Percentiles rank a stretch among this genome's conserved stretches.
Evolutionary conservation across 2,113 vertebrate genomes (phyloP).

Genomic region (Bothrops jararaca): DNA sequence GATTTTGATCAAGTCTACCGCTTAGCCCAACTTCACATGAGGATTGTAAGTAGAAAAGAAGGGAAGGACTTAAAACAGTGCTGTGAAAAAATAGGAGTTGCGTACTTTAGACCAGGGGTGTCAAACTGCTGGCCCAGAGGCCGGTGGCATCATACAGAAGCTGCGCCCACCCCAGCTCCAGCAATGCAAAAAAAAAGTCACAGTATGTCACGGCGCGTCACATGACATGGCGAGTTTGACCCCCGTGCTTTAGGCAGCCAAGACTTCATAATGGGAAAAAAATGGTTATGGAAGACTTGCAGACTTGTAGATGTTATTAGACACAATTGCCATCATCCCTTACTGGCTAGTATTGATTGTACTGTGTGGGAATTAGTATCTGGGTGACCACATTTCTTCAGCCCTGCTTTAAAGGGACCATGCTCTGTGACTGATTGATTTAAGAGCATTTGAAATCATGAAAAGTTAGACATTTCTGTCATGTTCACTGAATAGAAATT

Average conservation of each 20-base stretch:
- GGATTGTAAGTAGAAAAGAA: background rate
- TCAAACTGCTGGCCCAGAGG: no score
- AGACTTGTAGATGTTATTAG: background rate
- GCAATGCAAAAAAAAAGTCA: no score
- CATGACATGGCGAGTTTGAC: no score
- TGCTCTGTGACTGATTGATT: background rate
- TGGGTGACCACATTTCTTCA: background rate
- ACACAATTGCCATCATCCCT: background rate
- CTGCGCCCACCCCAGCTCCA: no score
- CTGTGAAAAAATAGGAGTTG: background rate
- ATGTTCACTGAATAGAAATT: no score
- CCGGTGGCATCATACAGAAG: no score
- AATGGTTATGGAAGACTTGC: background rate
- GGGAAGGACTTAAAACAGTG: background rate
- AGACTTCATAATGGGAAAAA: background rate
- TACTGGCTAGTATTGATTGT: background rate
- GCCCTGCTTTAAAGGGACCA: background rate
- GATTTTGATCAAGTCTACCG: background rate
- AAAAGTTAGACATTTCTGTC: background rate
- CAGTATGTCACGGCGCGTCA: no score
- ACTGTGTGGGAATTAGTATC: background rate
- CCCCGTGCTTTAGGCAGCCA: background rate
- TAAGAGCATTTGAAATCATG: background rate
- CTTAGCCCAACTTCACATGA: background rate
- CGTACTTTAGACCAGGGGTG: no score